Conservation (phyloP, 2,113 vertebrate genomes). For the Aegotheles bennettii region DNA sequence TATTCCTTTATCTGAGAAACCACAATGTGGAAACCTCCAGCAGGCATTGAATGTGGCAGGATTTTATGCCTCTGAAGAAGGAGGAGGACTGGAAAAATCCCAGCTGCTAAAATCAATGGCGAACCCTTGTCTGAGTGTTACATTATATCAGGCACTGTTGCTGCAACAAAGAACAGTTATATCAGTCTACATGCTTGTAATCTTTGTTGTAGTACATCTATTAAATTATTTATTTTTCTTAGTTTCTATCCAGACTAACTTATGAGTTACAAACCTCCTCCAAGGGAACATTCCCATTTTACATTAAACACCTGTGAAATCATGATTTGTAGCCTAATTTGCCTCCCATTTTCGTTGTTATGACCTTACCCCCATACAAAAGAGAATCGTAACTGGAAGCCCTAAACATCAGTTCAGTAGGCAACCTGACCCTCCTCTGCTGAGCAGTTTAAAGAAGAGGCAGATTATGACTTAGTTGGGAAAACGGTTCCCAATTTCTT, state of each 20-base stretch:
- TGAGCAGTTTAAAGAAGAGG: not conserved
- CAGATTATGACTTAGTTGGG: not conserved
- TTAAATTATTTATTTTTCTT: not conserved
- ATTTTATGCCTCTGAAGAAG: not conserved
- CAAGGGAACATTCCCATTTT: not conserved
- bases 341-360: not conserved
- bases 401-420: not conserved
- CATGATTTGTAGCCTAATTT: not conserved
- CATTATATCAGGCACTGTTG: not conserved
- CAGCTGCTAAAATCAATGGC: not conserved
- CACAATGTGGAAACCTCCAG: not conserved
- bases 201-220: not conserved
- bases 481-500: not conserved
- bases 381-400: not conserved
- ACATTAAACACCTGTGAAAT: not conserved
- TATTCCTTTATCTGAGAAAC: not conserved
- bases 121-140: not conserved
- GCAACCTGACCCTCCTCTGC: not conserved
- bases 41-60: not conserved
- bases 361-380: not conserved
- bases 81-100: not conserved
- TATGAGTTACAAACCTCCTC: not conserved
- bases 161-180: not conserved
- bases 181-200: not conserved
- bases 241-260: not conserved